A percentile compares a stretch with the other conserved stretches of the same genome.
These are phyloP conservation scores for Orycteropus afer DNA, from an alignment of 2,113 vertebrate genomes.

Conservation along the genomic window DNA sequence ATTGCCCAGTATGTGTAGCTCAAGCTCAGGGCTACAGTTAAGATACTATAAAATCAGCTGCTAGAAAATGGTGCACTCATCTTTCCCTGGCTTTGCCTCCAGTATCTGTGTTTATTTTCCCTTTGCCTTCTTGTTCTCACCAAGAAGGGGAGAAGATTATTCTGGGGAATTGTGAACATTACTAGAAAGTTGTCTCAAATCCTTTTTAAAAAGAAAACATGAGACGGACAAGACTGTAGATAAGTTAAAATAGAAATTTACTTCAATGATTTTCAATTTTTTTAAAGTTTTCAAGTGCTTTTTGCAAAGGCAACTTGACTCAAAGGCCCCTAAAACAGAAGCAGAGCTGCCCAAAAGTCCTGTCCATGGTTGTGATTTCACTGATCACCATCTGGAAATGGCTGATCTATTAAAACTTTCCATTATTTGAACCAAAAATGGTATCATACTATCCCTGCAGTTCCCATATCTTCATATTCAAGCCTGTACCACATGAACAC, in stretches of 20 bases:
- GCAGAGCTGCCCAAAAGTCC: neutral
- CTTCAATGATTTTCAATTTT: conserved; percentile 33
- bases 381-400: neutral
- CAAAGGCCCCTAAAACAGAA: conserved; percentile 23
- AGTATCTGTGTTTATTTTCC: neutral
- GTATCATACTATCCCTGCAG: neutral
- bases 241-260: conserved; percentile 51
- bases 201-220: neutral
- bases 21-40: neutral
- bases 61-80: neutral
- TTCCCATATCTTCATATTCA: neutral
- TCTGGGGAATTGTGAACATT: neutral
- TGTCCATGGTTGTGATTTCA: neutral
- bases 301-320: conserved; percentile 2
- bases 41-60: neutral
- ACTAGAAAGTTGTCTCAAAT: conserved; percentile 7
- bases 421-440: neutral
- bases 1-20: neutral
- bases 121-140: neutral
- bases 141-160: conserved; percentile 5
- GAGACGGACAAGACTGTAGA: neutral
- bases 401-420: neutral
- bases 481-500: neutral
- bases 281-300: conserved; percentile 49
- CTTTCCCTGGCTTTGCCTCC: neutral